phyloP scores from a whole-genome alignment of 2,113 vertebrate genomes.

The Actenoides lindsayi region DNA sequence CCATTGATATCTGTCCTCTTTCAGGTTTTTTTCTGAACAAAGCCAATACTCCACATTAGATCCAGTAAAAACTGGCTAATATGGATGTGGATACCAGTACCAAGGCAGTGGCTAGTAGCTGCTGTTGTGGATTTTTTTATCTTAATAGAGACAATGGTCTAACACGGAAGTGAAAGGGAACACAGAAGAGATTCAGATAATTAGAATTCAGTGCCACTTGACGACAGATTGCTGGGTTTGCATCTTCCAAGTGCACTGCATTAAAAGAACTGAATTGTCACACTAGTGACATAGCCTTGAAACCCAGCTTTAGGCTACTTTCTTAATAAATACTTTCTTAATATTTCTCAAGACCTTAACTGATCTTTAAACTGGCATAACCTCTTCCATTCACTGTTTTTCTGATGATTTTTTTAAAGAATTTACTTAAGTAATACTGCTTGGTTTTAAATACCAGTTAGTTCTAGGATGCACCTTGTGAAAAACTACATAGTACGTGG shows the following conservation, averaged over 20 bases:
- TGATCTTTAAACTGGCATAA: background rate
- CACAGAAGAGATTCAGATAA: background rate
- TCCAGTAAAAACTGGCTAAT: background rate
- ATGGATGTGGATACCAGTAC: background rate
- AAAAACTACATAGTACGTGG: background rate
- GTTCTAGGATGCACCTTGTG: background rate
- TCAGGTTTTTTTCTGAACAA: background rate
- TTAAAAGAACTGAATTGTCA: background rate
- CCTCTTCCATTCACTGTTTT: background rate
- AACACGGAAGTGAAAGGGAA: background rate
- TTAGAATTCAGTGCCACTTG: background rate
- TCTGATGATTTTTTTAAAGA: background rate
- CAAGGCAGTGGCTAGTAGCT: background rate
- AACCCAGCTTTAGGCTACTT: background rate
- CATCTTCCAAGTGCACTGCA: background rate
- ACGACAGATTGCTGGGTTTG: background rate
- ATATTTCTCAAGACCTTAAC: background rate
- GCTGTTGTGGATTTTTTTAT: background rate
- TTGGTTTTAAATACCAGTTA: background rate
- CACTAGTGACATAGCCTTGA: background rate
- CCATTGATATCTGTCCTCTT: background rate
- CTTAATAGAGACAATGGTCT: background rate
- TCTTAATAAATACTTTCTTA: background rate
- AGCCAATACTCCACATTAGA: rapidly evolving
- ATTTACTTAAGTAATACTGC: background rate